Percentiles rank a stretch among this genome's conserved stretches.
Conservation (phyloP, 2,113 vertebrate genomes). For the Fregata magnificens region DNA sequence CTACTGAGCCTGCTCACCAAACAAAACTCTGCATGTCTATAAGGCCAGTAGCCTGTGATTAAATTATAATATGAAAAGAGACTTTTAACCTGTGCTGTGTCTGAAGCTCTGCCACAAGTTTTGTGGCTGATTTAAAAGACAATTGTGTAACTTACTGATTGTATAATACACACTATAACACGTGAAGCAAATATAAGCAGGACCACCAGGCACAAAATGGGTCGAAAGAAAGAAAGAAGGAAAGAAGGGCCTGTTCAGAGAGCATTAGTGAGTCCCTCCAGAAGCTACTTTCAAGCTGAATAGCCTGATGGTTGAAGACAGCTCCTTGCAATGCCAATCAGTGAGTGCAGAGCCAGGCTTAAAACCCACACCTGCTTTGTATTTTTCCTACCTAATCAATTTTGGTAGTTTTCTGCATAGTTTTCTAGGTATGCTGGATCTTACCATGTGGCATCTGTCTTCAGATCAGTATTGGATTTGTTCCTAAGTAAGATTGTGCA, state of each 20-base stretch:
- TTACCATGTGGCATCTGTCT: not conserved
- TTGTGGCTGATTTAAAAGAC: not conserved
- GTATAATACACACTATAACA: not conserved
- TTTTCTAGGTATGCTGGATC: not conserved
- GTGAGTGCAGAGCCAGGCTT: not conserved
- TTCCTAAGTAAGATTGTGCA: not conserved
- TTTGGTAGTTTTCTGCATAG: not conserved
- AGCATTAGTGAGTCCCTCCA: not conserved
- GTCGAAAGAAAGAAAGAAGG: not conserved
- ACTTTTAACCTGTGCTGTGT: not conserved
- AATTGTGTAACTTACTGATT: not conserved
- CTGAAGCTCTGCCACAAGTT: not conserved
- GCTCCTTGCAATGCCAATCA: not conserved
- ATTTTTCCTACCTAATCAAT: not conserved
- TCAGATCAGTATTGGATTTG: not conserved
- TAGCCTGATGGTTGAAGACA: not conserved
- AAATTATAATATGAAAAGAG: not conserved
- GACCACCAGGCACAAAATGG: not conserved
- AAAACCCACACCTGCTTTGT: not conserved
- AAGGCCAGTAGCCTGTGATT: not conserved
- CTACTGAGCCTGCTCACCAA: not conserved
- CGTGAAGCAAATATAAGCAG: not conserved
- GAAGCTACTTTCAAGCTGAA: not conserved
- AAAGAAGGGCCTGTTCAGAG: not conserved
- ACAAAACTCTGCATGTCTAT: not conserved